Evolutionary conservation across 2,113 vertebrate species (phyloP).

Genomic region (Amblyopsis rosae): DNA sequence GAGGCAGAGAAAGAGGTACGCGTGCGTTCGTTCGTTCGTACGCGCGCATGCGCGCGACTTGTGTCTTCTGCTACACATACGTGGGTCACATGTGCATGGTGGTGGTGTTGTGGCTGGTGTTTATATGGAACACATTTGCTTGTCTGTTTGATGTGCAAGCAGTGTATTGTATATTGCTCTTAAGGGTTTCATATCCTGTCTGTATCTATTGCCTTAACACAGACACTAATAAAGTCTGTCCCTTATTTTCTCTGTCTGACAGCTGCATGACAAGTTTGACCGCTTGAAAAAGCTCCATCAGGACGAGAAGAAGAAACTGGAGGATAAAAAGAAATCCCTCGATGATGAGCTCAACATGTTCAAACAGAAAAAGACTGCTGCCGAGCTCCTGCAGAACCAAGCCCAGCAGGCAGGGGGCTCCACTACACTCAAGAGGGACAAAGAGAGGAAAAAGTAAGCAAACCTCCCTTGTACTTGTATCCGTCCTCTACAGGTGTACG

Average conservation of each 20-base stretch:
- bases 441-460: slow-evolving; percentile 99
- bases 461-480: slow-evolving; percentile 18
- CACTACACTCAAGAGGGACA: slow-evolving; percentile 96
- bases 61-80: not conserved
- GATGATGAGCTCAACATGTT: slow-evolving; percentile 95
- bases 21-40: slow-evolving; percentile 11
- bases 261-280: slow-evolving; percentile 98
- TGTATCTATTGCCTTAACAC: not conserved
- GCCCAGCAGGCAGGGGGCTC: slow-evolving; percentile 95
- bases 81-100: not conserved
- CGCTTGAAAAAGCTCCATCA: slow-evolving; percentile 97
- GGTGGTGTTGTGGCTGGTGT: not conserved
- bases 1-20: slow-evolving; percentile 97
- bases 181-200: too few species aligned
- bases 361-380: slow-evolving; percentile 96
- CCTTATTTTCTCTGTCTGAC: slow-evolving; percentile 1
- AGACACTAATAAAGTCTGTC: not conserved
- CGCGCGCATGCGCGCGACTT: not conserved
- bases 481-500: slow-evolving; percentile 9
- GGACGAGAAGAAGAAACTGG: slow-evolving; percentile 97
- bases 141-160: not conserved
- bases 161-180: too few species aligned
- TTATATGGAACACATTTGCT: not conserved
- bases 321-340: slow-evolving; percentile 94
- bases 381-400: slow-evolving; percentile 93